A percentile compares a stretch with the other conserved stretches of the same genome.
Conservation (phyloP, 2,888 invertebrate species). For the Callinectes sapidus region DNA sequence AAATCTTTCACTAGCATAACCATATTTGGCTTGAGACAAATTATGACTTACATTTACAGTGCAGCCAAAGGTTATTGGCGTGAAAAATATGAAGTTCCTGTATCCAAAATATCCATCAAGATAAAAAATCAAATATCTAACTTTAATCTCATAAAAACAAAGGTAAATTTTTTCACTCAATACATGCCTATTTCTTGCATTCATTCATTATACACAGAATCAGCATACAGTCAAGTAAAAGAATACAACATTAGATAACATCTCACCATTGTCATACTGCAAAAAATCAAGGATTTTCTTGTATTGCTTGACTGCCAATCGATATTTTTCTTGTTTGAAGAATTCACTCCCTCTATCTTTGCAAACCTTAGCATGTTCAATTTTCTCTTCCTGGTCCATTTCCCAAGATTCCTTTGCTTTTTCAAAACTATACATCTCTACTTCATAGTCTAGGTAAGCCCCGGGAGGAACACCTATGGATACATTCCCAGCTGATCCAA, state of each 20-base stretch:
- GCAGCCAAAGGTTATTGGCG: neutral
- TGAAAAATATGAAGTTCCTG: neutral
- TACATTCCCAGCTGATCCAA: slow-evolving; percentile 83
- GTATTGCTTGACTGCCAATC: slow-evolving; percentile 90
- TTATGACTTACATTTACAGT: neutral
- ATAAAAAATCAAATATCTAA: neutral
- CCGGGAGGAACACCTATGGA: slow-evolving; percentile 87
- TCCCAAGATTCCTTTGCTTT: slow-evolving; percentile 89
- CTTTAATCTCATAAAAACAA: neutral
- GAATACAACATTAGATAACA: no score
- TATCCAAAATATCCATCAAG: neutral
- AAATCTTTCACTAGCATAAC: neutral
- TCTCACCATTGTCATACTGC: slow-evolving; percentile 79
- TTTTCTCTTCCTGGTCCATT: slow-evolving; percentile 85
- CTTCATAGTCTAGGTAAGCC: slow-evolving; percentile 87
- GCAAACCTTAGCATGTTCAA: slow-evolving; percentile 87
- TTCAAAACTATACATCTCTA: slow-evolving; percentile 88
- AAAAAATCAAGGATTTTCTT: slow-evolving; percentile 84
- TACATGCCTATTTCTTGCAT: neutral
- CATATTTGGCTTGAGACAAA: neutral
- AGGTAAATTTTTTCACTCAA: neutral
- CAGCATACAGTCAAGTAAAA: neutral
- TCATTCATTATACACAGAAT: neutral
- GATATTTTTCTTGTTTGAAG: slow-evolving; percentile 87
- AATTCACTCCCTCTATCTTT: slow-evolving; percentile 95